Evolutionary conservation across 2,113 vertebrate genomes (phyloP).

Genomic region (Cairina moschata): DNA sequence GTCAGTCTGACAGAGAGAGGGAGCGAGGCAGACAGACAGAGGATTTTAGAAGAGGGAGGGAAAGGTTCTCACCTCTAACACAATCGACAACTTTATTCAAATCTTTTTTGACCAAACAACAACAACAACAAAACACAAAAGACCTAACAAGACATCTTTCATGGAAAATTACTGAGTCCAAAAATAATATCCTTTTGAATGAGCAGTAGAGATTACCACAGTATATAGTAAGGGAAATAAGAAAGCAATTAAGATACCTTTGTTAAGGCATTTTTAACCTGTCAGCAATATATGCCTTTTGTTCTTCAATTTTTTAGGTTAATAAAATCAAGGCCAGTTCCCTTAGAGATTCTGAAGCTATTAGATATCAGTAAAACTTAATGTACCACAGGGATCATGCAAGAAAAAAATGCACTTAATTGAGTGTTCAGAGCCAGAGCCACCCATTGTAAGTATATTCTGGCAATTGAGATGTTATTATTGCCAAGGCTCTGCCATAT

Average conservation of each 20-base stretch:
- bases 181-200: slow-evolving; percentile 1
- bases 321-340: slow-evolving; percentile 69
- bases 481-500: slow-evolving; percentile 21
- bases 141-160: neutral
- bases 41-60: neutral
- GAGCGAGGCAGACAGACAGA: neutral
- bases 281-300: slow-evolving; percentile 53
- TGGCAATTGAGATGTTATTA: slow-evolving; percentile 64
- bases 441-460: slow-evolving; percentile 51
- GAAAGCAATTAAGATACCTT: slow-evolving; percentile 52
- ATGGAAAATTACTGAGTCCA: neutral
- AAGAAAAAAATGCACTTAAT: slow-evolving; percentile 57
- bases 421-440: slow-evolving; percentile 63
- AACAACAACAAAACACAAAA: neutral
- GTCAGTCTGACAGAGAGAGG: slow-evolving; percentile 44
- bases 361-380: slow-evolving; percentile 69
- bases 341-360: slow-evolving; percentile 63
- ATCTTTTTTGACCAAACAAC: neutral
- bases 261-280: slow-evolving; percentile 69
- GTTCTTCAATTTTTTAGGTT: slow-evolving; percentile 63
- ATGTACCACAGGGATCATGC: slow-evolving; percentile 49
- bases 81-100: neutral
- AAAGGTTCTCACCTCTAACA: slow-evolving; percentile 24
- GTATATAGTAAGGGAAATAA: slow-evolving; percentile 20
- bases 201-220: neutral